Percentiles rank a stretch among this genome's conserved stretches.
Conservation (phyloP, 2,888 invertebrate species). For the Ennomos erosarius region DNA sequence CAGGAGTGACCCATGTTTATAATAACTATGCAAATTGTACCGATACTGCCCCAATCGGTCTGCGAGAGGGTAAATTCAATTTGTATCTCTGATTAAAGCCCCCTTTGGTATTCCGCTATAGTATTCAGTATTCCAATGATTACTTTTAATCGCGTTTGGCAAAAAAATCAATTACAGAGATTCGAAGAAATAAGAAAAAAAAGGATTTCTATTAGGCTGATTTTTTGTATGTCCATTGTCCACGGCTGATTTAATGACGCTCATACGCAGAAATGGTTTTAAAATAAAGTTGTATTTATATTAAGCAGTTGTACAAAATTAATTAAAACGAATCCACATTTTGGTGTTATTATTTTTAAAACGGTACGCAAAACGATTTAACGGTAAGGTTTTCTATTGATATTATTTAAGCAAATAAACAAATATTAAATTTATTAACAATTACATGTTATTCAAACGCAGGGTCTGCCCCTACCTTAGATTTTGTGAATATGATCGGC, state of each 20-base stretch:
- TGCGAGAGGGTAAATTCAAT: slow-evolving; percentile 76
- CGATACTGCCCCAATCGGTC: slow-evolving; percentile 76
- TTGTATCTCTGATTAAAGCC: slow-evolving; percentile 81
- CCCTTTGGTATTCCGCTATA: slow-evolving; percentile 65
- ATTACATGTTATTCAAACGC: slow-evolving; percentile 49
- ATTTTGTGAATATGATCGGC: slow-evolving; percentile 55
- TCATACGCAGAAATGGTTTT: too few relatives aligned
- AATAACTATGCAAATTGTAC: slow-evolving; percentile 84
- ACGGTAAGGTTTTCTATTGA: too few relatives aligned
- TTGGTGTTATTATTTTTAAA: background rate
- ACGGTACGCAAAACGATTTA: background rate
- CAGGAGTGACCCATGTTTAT: slow-evolving; percentile 82
- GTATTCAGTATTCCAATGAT: slow-evolving; percentile 48
- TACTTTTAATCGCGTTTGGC: slow-evolving; percentile 38
- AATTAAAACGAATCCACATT: too few relatives aligned
- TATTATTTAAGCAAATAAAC: slow-evolving; percentile 1
- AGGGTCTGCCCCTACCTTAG: slow-evolving; percentile 54
- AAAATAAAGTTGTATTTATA: too few relatives aligned
- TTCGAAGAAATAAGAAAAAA: too few relatives aligned
- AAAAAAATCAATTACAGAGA: too few relatives aligned
- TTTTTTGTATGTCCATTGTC: too few relatives aligned
- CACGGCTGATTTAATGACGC: too few relatives aligned
- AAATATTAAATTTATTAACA: slow-evolving; percentile 52
- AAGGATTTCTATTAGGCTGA: too few relatives aligned
- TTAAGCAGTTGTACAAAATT: too few relatives aligned